A percentile compares a stretch with the other conserved stretches of the same genome.
Conservation (phyloP, 2,797 vertebrate genomes). For the Betta splendens region DNA sequence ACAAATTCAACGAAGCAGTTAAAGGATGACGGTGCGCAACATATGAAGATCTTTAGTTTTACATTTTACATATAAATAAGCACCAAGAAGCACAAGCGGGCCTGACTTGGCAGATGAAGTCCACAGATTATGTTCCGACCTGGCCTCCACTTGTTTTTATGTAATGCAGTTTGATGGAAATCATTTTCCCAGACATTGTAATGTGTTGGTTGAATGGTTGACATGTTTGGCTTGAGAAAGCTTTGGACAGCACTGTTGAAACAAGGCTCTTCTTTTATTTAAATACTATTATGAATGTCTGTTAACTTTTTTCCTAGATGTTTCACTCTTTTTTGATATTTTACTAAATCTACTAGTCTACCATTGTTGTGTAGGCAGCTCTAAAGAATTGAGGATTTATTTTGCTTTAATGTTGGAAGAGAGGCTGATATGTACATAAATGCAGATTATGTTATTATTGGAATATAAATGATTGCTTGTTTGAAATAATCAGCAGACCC, state of each 20-base stretch:
- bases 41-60: too few species aligned
- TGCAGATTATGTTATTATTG: slow-evolving; percentile 71
- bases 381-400: slow-evolving; percentile 29
- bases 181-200: not conserved
- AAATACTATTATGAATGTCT: slow-evolving; percentile 54
- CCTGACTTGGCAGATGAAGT: not conserved
- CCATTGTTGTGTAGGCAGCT: slow-evolving; percentile 56
- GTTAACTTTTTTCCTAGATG: slow-evolving; percentile 47
- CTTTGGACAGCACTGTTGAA: slow-evolving; percentile 18
- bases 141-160: slow-evolving; percentile 2
- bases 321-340: slow-evolving; percentile 56
- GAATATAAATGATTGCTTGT: slow-evolving; percentile 65
- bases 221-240: not conserved
- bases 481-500: slow-evolving; percentile 50
- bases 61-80: not conserved
- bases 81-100: slow-evolving; percentile 35
- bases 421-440: slow-evolving; percentile 71
- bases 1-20: slow-evolving; percentile 14
- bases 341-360: slow-evolving; percentile 56
- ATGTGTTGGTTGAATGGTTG: slow-evolving; percentile 1
- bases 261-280: slow-evolving; percentile 43
- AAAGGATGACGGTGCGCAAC: slow-evolving; percentile 10
- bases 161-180: slow-evolving; percentile 1
- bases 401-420: slow-evolving; percentile 39
- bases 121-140: slow-evolving; percentile 14